Evolutionary conservation across 2,888 invertebrate species (phyloP), one percentile per base, ranked within the genome.

Genomic region (Vandiemenella viatica): DNA sequence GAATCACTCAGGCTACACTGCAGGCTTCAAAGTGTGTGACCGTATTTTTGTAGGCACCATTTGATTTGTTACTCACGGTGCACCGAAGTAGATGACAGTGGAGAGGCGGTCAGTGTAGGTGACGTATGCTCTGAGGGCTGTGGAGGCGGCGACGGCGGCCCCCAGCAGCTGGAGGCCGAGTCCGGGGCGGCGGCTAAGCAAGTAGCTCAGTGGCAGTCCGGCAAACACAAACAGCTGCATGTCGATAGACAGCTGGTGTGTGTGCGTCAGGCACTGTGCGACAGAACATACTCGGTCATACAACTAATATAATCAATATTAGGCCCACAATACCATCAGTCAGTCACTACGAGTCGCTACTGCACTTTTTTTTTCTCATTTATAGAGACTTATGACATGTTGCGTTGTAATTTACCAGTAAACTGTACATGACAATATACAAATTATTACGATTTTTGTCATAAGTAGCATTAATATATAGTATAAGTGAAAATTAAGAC

Each of bases 211-310:
- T 0, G 71, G 66, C 1, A 73, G 58, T 4, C 10, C 10, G 0
- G 74, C 71, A 0, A 70, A 66, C 4, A 73, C 62, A 62, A 72
- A 75, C 17, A 75, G 60, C 55, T 75, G 75, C 71, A 74, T 74
- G 55, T 75, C 75, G 59, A 75, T 71, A 10, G 72, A 75, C 50
- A 75, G 65, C 57, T 75, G 75, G 53, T 75, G 75, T 0, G 75
- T 75, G 60, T 75, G 74, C 5, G 74, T 74, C 3, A 75, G 62
- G 56, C 75, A 75, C 75, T 75, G 64, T 21, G 13, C 66, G 65
- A 51, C 16, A 17, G 37, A 46, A 15, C 10, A 32, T 22, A 23
- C 16, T 15, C 40, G 16, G 17, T 16, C 16, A 32, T 38, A 4
- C 5, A 40, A 1, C 17, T 13, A 32, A 32, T 32, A 4, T 32